phyloP scores from a whole-genome alignment of 2,113 vertebrate genomes.

The Corvus cornix region DNA sequence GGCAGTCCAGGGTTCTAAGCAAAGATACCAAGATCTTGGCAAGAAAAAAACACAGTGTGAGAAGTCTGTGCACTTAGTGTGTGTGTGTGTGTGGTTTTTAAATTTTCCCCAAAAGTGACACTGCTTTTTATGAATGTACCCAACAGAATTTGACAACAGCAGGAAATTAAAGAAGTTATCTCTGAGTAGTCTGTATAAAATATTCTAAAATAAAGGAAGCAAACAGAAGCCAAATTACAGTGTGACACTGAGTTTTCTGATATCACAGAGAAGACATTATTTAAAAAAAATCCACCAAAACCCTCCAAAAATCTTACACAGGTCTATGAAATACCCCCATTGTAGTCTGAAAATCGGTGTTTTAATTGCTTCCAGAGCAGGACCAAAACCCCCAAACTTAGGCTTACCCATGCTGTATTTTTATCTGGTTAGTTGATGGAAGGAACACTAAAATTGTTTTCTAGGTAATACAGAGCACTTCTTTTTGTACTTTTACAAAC shows the following conservation, averaged over 20 bases:
- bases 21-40: background rate
- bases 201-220: background rate
- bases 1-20: background rate
- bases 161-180: conserved; percentile 58
- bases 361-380: background rate
- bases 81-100: fast-evolving
- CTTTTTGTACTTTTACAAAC: background rate
- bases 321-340: background rate
- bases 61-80: background rate
- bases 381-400: background rate
- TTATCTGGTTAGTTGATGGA: background rate
- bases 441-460: background rate
- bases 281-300: background rate
- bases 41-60: background rate
- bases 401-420: background rate
- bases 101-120: background rate
- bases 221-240: background rate
- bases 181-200: conserved; percentile 5
- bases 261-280: background rate
- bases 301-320: fast-evolving
- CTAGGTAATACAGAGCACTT: background rate
- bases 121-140: background rate
- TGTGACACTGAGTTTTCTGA: background rate
- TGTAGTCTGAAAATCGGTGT: background rate
- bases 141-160: background rate